These are phyloP conservation scores for Ostrea edulis DNA, from an alignment of 1,140 invertebrate genomes.

Conservation along the genomic window DNA sequence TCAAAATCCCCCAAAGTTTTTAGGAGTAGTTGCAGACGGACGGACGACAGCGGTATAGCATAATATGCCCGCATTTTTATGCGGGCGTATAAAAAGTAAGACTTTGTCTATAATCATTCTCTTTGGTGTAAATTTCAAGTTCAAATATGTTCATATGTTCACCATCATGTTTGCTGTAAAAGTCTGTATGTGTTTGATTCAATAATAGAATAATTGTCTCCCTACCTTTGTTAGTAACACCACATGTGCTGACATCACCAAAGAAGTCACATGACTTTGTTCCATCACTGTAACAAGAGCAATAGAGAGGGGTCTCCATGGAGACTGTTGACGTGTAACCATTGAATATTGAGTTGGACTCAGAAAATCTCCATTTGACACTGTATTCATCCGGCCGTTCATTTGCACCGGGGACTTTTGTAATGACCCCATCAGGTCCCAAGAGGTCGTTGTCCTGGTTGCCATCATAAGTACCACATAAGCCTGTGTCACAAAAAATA, in stretches of 20 bases:
- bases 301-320: constrained; percentile 55
- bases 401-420: constrained; percentile 22
- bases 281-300: constrained; percentile 57
- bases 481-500: constrained; percentile 40
- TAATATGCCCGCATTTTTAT: too few species aligned
- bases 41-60: too few species aligned
- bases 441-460: constrained; percentile 54
- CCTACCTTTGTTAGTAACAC: constrained; percentile 53
- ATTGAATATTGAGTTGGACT: constrained; percentile 45
- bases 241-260: constrained; percentile 60
- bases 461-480: constrained; percentile 61
- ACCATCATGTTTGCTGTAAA: too few species aligned
- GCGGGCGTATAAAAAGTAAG: too few species aligned
- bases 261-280: constrained; percentile 49
- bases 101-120: too few species aligned
- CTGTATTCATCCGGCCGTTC: constrained; percentile 54
- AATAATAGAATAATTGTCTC: not conserved
- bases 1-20: too few species aligned
- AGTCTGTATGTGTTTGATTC: not conserved
- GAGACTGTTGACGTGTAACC: constrained; percentile 50
- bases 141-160: too few species aligned
- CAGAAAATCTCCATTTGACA: constrained; percentile 48
- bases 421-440: not conserved
- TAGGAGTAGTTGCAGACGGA: too few species aligned
- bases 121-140: too few species aligned